A percentile compares a stretch with the other conserved stretches of the same genome.
Conservation (phyloP, 2,888 invertebrate genomes). For the Andrena trimmerana region DNA sequence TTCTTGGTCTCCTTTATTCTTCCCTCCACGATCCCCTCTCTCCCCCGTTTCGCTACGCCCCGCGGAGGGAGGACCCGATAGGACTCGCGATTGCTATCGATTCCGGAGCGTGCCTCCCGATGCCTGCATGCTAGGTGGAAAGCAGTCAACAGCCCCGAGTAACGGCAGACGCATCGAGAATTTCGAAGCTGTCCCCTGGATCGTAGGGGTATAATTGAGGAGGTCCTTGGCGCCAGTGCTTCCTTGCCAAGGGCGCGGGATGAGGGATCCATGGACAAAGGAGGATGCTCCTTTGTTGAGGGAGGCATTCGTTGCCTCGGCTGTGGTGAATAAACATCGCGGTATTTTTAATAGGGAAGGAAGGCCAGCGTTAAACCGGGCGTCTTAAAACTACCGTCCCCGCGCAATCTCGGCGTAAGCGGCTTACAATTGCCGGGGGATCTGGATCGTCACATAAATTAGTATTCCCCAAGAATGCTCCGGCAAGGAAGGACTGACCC, state of each 20-base stretch:
- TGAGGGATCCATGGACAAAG: no score
- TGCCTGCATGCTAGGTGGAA: background rate
- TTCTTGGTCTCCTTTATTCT: background rate
- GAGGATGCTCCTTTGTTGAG: no score
- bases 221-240: no score
- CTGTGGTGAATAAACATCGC: no score
- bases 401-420: conserved; percentile 1
- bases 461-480: conserved; percentile 6
- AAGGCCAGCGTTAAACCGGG: background rate
- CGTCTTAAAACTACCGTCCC: background rate
- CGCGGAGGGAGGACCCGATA: conserved; percentile 14
- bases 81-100: conserved; percentile 39
- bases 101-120: conserved; percentile 10
- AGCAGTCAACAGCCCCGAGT: background rate
- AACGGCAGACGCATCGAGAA: background rate
- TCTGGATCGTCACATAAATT: conserved; percentile 22
- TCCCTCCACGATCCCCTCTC: background rate
- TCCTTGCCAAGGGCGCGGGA: no score
- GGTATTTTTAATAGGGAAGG: background rate
- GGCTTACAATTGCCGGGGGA: conserved; percentile 14
- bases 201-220: no score
- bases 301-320: no score
- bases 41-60: conserved; percentile 9
- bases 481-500: conserved; percentile 5
- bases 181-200: background rate